Evolutionary conservation across 2,113 vertebrate species (phyloP), one percentile per base, ranked within the genome.

Genomic region (Crypturellus undulatus): DNA sequence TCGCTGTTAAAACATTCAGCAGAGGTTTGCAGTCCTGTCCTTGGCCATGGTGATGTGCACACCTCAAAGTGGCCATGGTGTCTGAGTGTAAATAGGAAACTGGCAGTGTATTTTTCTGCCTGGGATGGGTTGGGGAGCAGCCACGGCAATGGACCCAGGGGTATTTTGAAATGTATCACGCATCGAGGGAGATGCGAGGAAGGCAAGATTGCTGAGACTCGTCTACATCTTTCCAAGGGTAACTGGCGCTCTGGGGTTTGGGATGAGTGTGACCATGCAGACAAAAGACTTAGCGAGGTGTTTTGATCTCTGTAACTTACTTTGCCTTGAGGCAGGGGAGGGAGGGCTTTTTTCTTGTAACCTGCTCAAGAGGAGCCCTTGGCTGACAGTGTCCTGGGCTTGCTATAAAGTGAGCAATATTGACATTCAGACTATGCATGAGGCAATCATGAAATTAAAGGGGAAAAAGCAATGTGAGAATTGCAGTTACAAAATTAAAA

Each of bases 401-500:
- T 81, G 86, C 90, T 78, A 75, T 84, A 92, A 83, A 64, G 72
- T 45, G 68, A 92, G 94, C 86, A 65, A 43, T 60, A 26, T 2
- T 93, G 89, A 89, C 93, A 86, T 92, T 58, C 28, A 32, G 30
- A 83, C 86, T 93, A 56, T 63, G 45, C 75, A 5, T 65, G 85
- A 85, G 83, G 86, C 85, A 88, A 77, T 42, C 65, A 60, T 79
- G 78, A 89, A 94, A 93, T 84, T 13, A 68, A 52, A 92, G 90
- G 79, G 93, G 92, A 90, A 92, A 92, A 90, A 83, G 64, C 76
- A 78, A 19, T 32, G 36, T 15, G 79, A 59, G 67, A 88, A 80
- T 52, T 71, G 3, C n/a, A 40, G 40, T 73, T 65, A 36, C 15
- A 76, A 47, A 58, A 75, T 95, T 78, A 90, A 58, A 93, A 89